Base-by-base conservation (phyloP, 1,140 invertebrate species). In the Heliconius eleuchia region DNA sequence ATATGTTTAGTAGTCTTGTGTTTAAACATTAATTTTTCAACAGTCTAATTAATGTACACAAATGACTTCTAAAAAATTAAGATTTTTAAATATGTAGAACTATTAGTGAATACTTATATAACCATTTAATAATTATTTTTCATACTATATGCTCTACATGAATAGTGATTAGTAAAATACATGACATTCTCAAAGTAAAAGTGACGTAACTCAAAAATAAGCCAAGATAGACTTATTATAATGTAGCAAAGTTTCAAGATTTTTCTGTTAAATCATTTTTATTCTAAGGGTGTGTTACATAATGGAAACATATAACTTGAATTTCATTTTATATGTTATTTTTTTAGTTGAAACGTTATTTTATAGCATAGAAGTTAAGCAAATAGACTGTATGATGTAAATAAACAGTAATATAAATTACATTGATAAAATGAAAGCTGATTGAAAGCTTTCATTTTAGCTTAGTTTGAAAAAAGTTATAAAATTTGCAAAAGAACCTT, bases 351-450 rank as follows among this genome's bases (percentile, higher is more conserved):
- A 66, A 30, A 66, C 0, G 5, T 30, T 5, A 66, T 13, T 30
- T 66, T 27, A 4, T 66, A 66, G 60, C 2, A 66, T 66, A 66
- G 13, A 66, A 30, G 11, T 66, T 66, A 66, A 66, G 60, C n/a
- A 66, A 16, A 16, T 66, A 30, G 60, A 66, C n/a, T 57, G 27
- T 66, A 66, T 66, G 8, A 66, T 66, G 60, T 66, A 66, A 66
- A 66, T 66, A 66, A 27, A 66, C 23, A 11, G 18, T 66, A 27
- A 11, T 66, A 27, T 66, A 66, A 66, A 23, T 30, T 66, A 66
- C 23, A 27, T 66, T 66, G 60, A 66, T 30, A 27, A 27, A 66
- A 27, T 16, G 60, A 66, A 16, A 11, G 57, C 23, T 60, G 34
- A 6, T 7, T 37, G 34, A 37, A 6, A 37, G 34, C 34, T 37